These are phyloP conservation scores for Sterrhoptilus dennistouni DNA, from an alignment of 2,113 vertebrate species.

Conservation along the genomic window DNA sequence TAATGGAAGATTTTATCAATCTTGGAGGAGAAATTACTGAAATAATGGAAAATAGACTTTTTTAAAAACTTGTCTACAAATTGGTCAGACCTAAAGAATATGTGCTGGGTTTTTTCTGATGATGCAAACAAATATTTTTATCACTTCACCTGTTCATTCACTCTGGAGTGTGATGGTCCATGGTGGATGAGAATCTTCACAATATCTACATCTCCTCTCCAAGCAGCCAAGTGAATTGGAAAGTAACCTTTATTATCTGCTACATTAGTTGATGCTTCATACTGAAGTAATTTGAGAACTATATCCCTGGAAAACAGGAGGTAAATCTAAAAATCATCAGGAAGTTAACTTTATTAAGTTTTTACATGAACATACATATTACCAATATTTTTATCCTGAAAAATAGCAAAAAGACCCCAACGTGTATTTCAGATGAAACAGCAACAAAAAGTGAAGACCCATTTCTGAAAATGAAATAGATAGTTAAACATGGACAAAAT, in stretches of 20 bases:
- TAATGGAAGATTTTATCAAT: not conserved
- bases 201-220: constrained; percentile 95
- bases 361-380: not conserved
- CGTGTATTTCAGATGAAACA: not conserved
- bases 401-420: not conserved
- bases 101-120: not conserved
- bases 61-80: not conserved
- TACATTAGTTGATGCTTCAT: constrained; percentile 91
- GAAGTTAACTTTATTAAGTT: not conserved
- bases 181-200: constrained; percentile 95
- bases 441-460: not conserved
- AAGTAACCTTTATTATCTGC: constrained; percentile 97
- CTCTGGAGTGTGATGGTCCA: constrained; percentile 89
- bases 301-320: constrained; percentile 82
- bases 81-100: constrained; percentile 19
- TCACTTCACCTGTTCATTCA: constrained; percentile 91
- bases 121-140: constrained; percentile 12
- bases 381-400: not conserved
- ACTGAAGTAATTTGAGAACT: constrained; percentile 94
- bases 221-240: constrained; percentile 95
- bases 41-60: not conserved
- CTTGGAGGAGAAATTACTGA: not conserved
- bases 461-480: not conserved
- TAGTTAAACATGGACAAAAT: not conserved
- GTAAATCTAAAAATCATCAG: constrained; percentile 2